Evolutionary conservation across 2,113 vertebrate genomes (phyloP), one percentile per base, ranked within the genome.

Genomic region (Struthio camelus): DNA sequence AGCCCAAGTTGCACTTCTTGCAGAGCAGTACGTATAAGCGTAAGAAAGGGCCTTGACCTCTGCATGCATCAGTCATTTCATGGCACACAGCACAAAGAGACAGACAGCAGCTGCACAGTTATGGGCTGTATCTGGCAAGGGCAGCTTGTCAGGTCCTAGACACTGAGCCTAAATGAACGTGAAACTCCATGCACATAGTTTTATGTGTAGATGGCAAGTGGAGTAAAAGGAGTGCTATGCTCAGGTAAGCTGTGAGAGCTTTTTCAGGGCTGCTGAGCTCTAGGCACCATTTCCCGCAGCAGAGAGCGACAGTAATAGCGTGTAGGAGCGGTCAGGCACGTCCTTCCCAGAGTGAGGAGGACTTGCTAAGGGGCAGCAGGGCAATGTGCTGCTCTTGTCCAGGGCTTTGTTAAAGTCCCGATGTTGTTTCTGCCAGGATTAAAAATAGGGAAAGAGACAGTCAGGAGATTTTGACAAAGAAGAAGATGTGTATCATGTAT

Each of bases 271-370:
- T 66, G 16, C 9, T 65, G 27, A 75, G 11, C 32, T 58, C 5
- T 1, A 4, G 25, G 15, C n/a, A 40, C 13, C 22, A 3, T 8
- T 61, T 85, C 48, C 42, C 65, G 5, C 36, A 18, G 38, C 30
- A 36, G 70, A 70, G 32, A 20, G 14, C 0, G 1, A 46, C 4
- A 7, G 18, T 32, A 25, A 6, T 2, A 1, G 11, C n/a, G 12
- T 30, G 24, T 18, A 11, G 1, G 3, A 4, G 6, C 19, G 2
- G 4, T 23, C 10, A 1, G 16, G 5, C 54, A 71, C 54, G 6
- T 16, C 70, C 10, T 38, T 83, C 53, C 40, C 65, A 44, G 65
- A 32, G 0, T 22, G 23, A 5, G 25, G 6, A 27, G 2, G 4
- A 7, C 25, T 71, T 34, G 6, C 22, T 80, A 24, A 2, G 1